These are phyloP conservation scores for Tetramorium parvispinum DNA, from an alignment of 1,140 invertebrate genomes.

Conservation along the genomic window DNA sequence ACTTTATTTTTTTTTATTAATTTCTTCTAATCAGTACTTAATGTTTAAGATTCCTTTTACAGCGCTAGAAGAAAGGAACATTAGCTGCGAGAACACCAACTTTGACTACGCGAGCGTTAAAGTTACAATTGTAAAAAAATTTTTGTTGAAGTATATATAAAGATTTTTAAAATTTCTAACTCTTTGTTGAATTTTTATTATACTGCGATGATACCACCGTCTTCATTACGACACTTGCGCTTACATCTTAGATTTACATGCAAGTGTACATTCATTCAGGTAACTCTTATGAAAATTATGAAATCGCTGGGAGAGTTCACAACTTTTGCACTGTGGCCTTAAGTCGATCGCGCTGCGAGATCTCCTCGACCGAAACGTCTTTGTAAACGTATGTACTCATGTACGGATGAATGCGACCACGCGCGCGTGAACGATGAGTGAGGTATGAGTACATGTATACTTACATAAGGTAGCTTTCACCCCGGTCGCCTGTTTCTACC, in stretches of 20 bases:
- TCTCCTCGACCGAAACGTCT: constrained; percentile 21
- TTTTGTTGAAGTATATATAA: neutral
- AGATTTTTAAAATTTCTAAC: neutral
- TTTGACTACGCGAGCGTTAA: neutral
- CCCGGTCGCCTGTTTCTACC: constrained; percentile 62
- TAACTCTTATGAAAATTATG: neutral
- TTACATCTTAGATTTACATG: neutral
- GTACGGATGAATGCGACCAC: constrained; percentile 48
- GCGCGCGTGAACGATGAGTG: constrained; percentile 16
- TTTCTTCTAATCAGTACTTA: neutral
- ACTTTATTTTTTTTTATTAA: neutral
- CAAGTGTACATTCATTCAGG: neutral
- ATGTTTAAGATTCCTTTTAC: neutral
- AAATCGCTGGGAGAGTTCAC: neutral
- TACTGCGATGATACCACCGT: neutral
- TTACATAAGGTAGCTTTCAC: constrained; percentile 58
- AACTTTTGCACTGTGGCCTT: constrained; percentile 24
- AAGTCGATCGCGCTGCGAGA: constrained; percentile 2
- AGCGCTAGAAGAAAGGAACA: neutral
- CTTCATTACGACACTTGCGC: neutral
- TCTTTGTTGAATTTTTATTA: neutral
- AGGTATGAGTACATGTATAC: constrained; percentile 54
- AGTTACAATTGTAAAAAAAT: neutral
- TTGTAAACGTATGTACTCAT: constrained; percentile 49
- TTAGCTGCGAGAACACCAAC: neutral